Percentiles rank a stretch among this genome's conserved stretches.
Evolutionary conservation across 2,797 vertebrate species (phyloP).

Genomic region (Acipenser oxyrinchus): DNA sequence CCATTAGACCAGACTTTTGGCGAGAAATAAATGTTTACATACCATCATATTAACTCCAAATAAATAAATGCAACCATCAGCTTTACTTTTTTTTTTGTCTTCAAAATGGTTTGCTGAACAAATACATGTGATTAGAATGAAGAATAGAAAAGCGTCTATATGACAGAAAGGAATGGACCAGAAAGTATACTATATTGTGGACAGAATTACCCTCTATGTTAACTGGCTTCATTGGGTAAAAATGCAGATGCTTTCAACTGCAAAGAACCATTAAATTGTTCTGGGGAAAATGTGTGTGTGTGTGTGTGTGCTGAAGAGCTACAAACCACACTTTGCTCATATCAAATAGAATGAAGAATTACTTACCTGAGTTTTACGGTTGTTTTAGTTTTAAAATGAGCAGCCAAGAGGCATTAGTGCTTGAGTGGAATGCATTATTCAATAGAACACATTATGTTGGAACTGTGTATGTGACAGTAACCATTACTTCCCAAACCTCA

Average conservation of each 20-base stretch:
- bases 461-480: slow-evolving; percentile 7
- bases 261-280: slow-evolving; percentile 11
- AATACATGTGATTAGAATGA: not conserved
- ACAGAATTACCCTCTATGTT: slow-evolving; percentile 5
- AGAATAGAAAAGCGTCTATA: slow-evolving; percentile 4
- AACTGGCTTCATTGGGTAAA: slow-evolving; percentile 10
- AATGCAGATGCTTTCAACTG: slow-evolving; percentile 7
- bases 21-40: too few relatives aligned
- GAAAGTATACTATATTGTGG: slow-evolving; percentile 7
- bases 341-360: slow-evolving; percentile 10
- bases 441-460: slow-evolving; percentile 7
- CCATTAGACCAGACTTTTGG: too few relatives aligned
- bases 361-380: slow-evolving; percentile 1
- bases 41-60: too few relatives aligned
- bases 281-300: not conserved
- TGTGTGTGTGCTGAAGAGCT: not conserved
- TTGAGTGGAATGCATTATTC: slow-evolving; percentile 16
- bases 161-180: slow-evolving; percentile 9
- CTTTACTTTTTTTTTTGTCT: too few relatives aligned
- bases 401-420: slow-evolving; percentile 5
- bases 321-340: not conserved
- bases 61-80: too few relatives aligned
- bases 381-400: slow-evolving; percentile 10
- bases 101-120: too few relatives aligned
- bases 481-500: slow-evolving; percentile 11